Evolutionary conservation across 2,888 invertebrate species (phyloP).

Genomic region (Archaeoteleia sp.): DNA sequence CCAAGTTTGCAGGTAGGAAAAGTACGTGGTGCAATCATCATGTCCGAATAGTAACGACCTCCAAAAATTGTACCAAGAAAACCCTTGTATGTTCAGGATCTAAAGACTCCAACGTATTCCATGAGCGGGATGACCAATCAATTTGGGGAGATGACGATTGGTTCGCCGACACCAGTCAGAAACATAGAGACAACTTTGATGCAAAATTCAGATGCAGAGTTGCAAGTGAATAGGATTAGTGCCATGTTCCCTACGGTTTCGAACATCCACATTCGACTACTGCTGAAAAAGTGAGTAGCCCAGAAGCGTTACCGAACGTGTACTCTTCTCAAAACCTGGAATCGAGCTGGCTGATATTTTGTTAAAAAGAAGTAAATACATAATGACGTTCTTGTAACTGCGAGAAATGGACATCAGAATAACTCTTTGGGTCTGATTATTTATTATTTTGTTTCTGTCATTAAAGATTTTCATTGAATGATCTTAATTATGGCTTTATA

Average conservation of each 20-base stretch:
- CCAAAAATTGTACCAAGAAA: slow-evolving; percentile 10
- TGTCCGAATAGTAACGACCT: slow-evolving; percentile 1
- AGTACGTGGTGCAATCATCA: background rate
- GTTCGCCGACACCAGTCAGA: slow-evolving; percentile 69
- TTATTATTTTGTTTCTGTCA: no score
- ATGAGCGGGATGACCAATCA: slow-evolving; percentile 70
- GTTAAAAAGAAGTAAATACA: no score
- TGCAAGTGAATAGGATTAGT: slow-evolving; percentile 86
- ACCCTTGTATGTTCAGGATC: slow-evolving; percentile 62
- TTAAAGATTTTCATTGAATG: no score
- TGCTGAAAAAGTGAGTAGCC: slow-evolving; percentile 89
- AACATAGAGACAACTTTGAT: slow-evolving; percentile 79
- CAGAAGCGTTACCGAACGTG: background rate
- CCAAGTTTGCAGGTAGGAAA: slow-evolving; percentile 71
- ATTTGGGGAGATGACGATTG: slow-evolving; percentile 71
- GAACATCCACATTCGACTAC: slow-evolving; percentile 89
- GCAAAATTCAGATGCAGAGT: slow-evolving; percentile 82
- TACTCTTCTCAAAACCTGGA: background rate
- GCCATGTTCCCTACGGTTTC: slow-evolving; percentile 94
- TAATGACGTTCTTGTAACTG: no score
- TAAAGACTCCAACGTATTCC: slow-evolving; percentile 71
- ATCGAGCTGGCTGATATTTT: slow-evolving; percentile 11
- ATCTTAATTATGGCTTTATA: no score
- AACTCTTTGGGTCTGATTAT: no score
- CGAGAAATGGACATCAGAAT: no score